Evolutionary conservation across 2,888 invertebrate species (phyloP).

Genomic region (Nymphalis polychloros): DNA sequence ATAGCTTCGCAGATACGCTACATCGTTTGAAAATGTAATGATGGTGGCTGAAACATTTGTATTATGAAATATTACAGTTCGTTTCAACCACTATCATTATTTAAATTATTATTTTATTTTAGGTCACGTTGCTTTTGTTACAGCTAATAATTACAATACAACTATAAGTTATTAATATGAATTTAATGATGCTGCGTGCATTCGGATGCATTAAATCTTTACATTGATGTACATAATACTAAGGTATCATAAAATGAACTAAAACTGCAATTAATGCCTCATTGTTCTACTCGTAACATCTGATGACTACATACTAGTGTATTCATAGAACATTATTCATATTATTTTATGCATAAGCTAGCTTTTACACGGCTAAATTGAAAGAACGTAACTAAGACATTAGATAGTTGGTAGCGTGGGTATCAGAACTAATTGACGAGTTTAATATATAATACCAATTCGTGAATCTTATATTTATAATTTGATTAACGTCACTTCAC

Average conservation of each 20-base stretch:
- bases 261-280: not conserved
- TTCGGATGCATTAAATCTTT: not conserved
- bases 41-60: not conserved
- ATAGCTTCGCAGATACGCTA: not conserved
- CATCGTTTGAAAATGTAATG: not conserved
- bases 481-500: too few relatives aligned
- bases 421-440: too few relatives aligned
- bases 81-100: not conserved
- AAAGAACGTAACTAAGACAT: too few relatives aligned
- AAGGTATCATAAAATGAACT: not conserved
- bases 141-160: slow-evolving; percentile 1
- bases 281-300: not conserved
- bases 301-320: too few relatives aligned
- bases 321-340: too few relatives aligned
- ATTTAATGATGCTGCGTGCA: not conserved
- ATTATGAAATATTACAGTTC: not conserved
- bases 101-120: not conserved
- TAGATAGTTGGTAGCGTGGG: too few relatives aligned
- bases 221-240: slow-evolving; percentile 1
- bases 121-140: not conserved
- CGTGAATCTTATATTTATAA: too few relatives aligned
- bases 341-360: too few relatives aligned
- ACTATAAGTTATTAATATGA: slow-evolving; percentile 1
- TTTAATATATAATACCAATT: too few relatives aligned
- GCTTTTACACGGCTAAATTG: too few relatives aligned